Evolutionary conservation across 1,140 invertebrate genomes (phyloP), one percentile per base, ranked within the genome.

Genomic region (Ceratosolen fusciceps): DNA sequence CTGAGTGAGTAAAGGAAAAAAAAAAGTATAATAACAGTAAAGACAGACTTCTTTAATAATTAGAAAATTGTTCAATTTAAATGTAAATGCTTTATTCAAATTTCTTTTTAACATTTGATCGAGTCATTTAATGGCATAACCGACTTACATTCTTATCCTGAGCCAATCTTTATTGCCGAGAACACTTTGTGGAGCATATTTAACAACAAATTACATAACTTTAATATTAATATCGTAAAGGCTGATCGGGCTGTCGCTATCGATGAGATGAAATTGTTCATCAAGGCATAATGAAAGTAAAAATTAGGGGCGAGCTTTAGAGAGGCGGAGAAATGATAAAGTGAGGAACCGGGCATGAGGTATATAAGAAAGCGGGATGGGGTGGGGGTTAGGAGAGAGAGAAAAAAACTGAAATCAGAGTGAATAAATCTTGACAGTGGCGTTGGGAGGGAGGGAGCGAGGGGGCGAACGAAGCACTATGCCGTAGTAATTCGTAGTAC

Each of bases 171-270:
- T 62, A 65, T 65, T 31, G 39, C 39, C 29, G 10, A n/a, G 7
- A 67, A 65, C 29, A 65, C 24, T 49, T 75, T 65, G 62, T n/a
- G 62, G 14, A 37, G 39, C 60, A 62, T 47, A 31, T 47, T 62
- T 47, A 60, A 74, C 12, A 62, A 34, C 34, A 52, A 65, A 67
- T 52, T 49, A 75, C 26, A 1, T 65, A 49, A 16, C 60, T 60
- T 75, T 75, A 75, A 75, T 65, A 67, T 67, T 52, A 52, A 49
- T 65, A 65, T 75, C 58, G 10, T 29, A 3, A 2, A n/a, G n/a
- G 19, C 9, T 8, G 24, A 74, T 62, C 72, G n/a, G 21, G 14
- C 49, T 34, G 12, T 56, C 52, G 24, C 7, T 37, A 16, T 34
- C 14, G 16, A 54, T 12, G 21, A 8, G 14, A 19, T 4, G 12